Evolutionary conservation across 2,113 vertebrate species (phyloP).

Genomic region (Gymnogyps californianus): DNA sequence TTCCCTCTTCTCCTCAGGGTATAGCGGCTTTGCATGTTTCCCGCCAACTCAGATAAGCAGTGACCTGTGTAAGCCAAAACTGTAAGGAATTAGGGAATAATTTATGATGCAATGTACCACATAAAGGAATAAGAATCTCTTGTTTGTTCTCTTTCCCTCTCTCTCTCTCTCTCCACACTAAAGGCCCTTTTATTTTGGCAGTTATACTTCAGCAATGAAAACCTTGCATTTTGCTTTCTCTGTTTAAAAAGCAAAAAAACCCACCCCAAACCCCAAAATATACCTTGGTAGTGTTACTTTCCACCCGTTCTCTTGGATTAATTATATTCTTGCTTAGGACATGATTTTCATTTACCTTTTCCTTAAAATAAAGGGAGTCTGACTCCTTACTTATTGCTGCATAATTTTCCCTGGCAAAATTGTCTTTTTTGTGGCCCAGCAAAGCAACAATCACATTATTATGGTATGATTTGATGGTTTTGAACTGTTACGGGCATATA

Average conservation of each 20-base stretch:
- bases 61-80: constrained; percentile 33
- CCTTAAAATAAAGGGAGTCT: background rate
- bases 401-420: background rate
- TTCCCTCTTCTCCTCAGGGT: constrained; percentile 67
- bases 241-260: background rate
- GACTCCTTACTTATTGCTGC: background rate
- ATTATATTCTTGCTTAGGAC: background rate
- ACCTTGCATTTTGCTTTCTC: background rate
- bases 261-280: rapidly evolving
- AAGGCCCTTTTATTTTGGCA: constrained; percentile 43
- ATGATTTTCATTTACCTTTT: background rate
- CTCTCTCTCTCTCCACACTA: background rate
- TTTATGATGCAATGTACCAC: constrained; percentile 60
- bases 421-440: background rate
- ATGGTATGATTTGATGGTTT: background rate
- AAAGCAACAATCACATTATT: background rate
- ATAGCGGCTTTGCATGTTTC: constrained; percentile 59
- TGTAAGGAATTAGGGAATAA: constrained; percentile 54
- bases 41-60: constrained; percentile 72
- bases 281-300: background rate
- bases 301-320: background rate
- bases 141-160: background rate
- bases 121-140: constrained; percentile 20
- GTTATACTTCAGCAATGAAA: constrained; percentile 45
- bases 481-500: background rate